Percentiles rank a stretch among this genome's conserved stretches.
These are phyloP conservation scores for Teinopalpus imperialis DNA, from an alignment of 2,888 invertebrate species.

Conservation along the genomic window DNA sequence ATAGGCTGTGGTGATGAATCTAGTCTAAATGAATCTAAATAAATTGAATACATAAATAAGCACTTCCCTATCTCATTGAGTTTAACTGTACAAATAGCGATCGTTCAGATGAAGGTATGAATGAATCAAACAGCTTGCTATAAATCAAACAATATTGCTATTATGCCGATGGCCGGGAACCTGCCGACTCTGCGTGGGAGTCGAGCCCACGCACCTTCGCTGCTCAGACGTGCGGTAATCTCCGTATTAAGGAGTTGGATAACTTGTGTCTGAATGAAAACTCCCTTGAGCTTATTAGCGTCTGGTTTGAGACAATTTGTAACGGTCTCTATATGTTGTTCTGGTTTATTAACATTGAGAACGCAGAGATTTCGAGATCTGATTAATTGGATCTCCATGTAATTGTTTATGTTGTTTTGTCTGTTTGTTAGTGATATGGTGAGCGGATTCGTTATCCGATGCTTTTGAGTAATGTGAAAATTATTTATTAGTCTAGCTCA, in stretches of 20 bases:
- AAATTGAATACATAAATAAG: slow-evolving; percentile 5
- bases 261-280: slow-evolving; percentile 15
- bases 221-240: slow-evolving; percentile 6
- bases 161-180: slow-evolving; percentile 21
- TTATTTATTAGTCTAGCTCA: no score
- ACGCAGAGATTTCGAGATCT: no score
- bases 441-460: no score
- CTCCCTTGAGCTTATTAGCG: slow-evolving; percentile 15
- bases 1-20: no score
- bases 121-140: slow-evolving; percentile 19
- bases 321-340: not conserved
- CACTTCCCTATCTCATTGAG: slow-evolving; percentile 8
- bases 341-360: slow-evolving; percentile 1
- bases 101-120: slow-evolving; percentile 14
- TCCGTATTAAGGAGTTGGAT: slow-evolving; percentile 5
- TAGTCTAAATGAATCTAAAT: not conserved
- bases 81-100: slow-evolving; percentile 10
- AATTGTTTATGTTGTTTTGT: no score
- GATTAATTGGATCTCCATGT: no score
- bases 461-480: no score
- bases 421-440: no score
- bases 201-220: slow-evolving; percentile 11
- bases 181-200: slow-evolving; percentile 17
- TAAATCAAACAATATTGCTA: slow-evolving; percentile 25
- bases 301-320: slow-evolving; percentile 12